Evolutionary conservation across 2,113 vertebrate species (phyloP), one percentile per base, ranked within the genome.

Genomic region (Paradisaea rubra): DNA sequence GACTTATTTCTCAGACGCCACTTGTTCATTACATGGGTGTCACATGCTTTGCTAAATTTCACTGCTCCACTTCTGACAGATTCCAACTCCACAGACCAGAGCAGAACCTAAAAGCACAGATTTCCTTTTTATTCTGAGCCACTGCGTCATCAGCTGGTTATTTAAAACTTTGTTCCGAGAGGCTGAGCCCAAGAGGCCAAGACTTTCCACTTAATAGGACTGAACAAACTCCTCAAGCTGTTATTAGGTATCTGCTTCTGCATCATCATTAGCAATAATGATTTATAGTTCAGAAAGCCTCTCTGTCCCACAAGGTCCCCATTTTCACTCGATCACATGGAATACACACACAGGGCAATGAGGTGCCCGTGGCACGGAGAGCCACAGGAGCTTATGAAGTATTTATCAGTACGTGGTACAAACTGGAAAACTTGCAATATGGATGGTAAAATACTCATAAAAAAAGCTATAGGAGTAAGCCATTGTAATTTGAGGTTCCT

Each of bases 141-240:
- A 84, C 93, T 82, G 89, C 63, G 15, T 54, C 57, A 88, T 82
- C 93, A 95, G 81, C 81, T 45, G 74, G 47, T 59, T 93, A 93
- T 89, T 97, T 95, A 87, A 93, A 96, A 96, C 93, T 93, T 97
- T 78, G 71, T 90, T 93, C 91, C 2, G 0, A 89, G 82, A 80
- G 30, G 65, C 68, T 17, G 65, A 91, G 71, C 94, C 79, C 85
- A 83, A 80, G 88, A 78, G 95, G 82, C 72, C 61, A 30, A 44
- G 72, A 81, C 53, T 86, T 94, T 74, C 64, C 9, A 4, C 57
- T 90, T 84, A 77, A 90, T 21, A 81, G 65, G 72, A 74, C 56
- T 49, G 72, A 95, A 74, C 78, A 86, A 81, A 49, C 89, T 83
- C 76, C 60, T 89, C 80, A 77, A 37, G 60, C 27, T 3, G 10